These are phyloP conservation scores for Pollenia griseotomentosa DNA, from an alignment of 2,888 invertebrate genomes.

Conservation along the genomic window DNA sequence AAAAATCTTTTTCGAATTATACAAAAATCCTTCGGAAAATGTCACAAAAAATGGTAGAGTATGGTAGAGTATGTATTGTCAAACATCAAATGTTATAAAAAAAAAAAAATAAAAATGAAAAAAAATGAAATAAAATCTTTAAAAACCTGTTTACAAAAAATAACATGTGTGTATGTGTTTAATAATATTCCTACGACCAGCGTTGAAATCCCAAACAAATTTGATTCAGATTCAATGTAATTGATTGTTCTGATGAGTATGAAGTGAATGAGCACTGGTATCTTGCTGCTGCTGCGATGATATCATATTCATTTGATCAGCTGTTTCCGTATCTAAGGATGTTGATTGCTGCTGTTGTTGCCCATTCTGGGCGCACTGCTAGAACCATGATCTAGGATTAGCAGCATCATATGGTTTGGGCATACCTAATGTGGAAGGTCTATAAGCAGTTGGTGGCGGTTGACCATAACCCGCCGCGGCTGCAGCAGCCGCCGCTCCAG, in stretches of 20 bases:
- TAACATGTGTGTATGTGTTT: conserved; percentile 1
- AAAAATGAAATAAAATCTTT: background rate
- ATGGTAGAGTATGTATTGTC: background rate
- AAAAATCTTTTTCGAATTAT: too few relatives aligned
- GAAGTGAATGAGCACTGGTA: conserved; percentile 52
- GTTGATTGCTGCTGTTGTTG: conserved; percentile 62
- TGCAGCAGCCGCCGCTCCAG: conserved; percentile 87
- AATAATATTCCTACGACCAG: conserved; percentile 64
- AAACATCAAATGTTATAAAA: conserved; percentile 10
- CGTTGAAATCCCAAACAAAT: conserved; percentile 65
- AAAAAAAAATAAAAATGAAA: conserved; percentile 3
- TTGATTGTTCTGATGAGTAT: conserved; percentile 61
- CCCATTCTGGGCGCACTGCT: conserved; percentile 82
- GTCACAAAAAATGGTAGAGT: background rate
- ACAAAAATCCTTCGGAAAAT: too few relatives aligned
- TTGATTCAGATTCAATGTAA: conserved; percentile 45
- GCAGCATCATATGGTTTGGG: conserved; percentile 91
- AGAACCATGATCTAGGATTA: conserved; percentile 89
- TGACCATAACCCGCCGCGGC: conserved; percentile 87
- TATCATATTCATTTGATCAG: conserved; percentile 77
- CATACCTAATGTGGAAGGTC: conserved; percentile 86
- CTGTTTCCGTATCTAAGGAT: conserved; percentile 49
- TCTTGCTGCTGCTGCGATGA: conserved; percentile 59
- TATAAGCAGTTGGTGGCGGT: conserved; percentile 87
- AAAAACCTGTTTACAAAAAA: background rate